phyloP scores from a whole-genome alignment of 2,888 invertebrate species.

The Atethmia centrago region DNA sequence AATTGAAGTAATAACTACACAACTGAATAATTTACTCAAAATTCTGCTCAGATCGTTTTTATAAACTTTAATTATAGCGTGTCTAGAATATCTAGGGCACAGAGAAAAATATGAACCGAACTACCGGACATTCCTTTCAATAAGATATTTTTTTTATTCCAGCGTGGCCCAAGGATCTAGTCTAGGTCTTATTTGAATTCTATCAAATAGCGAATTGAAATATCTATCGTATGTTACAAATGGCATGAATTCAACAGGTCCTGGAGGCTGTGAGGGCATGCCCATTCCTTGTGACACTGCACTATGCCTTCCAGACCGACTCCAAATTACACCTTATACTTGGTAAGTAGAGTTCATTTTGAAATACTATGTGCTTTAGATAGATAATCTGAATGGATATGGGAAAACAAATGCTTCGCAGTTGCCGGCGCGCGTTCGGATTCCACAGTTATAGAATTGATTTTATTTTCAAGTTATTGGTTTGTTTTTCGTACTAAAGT shows the following conservation, averaged over 20 bases:
- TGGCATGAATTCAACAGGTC: conserved; percentile 89
- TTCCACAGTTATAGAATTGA: conserved; percentile 6
- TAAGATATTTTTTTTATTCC: conserved; percentile 25
- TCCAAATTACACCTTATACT: conserved; percentile 98
- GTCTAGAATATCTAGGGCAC: conserved; percentile 19
- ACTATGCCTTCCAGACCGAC: conserved; percentile 99
- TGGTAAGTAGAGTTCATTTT: conserved; percentile 92
- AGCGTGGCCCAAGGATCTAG: conserved; percentile 57
- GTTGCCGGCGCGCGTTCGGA: conserved; percentile 3
- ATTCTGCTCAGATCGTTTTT: conserved; percentile 13
- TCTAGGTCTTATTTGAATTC: conserved; percentile 49
- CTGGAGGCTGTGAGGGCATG: conserved; percentile 98
- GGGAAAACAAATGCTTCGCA: conserved; percentile 14
- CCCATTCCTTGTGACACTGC: conserved; percentile 98
- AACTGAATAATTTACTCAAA: conserved; percentile 13
- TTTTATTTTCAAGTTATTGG: conserved; percentile 2
- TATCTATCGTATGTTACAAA: conserved; percentile 47
- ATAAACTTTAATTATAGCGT: conserved; percentile 17
- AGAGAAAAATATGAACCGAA: background rate
- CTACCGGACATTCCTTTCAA: conserved; percentile 14
- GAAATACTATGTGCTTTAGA: background rate
- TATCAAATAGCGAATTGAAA: conserved; percentile 39
- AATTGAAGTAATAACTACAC: conserved; percentile 1
- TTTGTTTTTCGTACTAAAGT: background rate
- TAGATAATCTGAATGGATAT: conserved; percentile 12